Base-by-base conservation (phyloP, 2,888 invertebrate genomes). In the Abrostola tripartita region DNA sequence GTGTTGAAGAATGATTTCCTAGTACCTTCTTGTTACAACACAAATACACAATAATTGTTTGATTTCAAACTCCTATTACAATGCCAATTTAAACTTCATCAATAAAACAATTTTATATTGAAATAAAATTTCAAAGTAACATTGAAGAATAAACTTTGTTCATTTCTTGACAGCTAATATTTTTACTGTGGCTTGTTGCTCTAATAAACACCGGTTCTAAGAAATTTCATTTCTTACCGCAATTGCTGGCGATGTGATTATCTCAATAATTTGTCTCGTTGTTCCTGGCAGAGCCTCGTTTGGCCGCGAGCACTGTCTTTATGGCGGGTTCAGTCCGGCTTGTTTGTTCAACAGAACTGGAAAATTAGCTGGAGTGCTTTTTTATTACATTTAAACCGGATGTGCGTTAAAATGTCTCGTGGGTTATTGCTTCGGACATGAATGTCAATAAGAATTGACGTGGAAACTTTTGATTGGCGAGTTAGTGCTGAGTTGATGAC, bases 331-430 rank as follows among this genome's bases (percentile, higher is more conserved):
- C 74, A 81, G 81, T 79, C 78, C 76, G 74, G 73, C 75, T 68
- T 76, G 68, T 71, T 71, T 72, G 81, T 80, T 78, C 80, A 76
- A 79, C 79, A 76, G 78, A 79, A 80, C 81, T 80, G 82, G 85
- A 84, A 88, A 89, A 90, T 91, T 90, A 93, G 81, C 84, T 81
- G 81, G 90, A 90, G 90, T 90, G 91, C 85, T 88, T 90, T 90
- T 88, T 91, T 90, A 91, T 91, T 91, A 87, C 86, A 83, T 89
- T 87, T 88, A 83, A 88, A 87, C 81, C 79, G 81, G 74, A 81
- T 79, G 24, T 47, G 71, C 75, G 81, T 82, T 86, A 81, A 85
- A 87, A 86, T 84, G 81, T 85, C 85, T 87, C 86, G 86, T 82
- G 79, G 74, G 71, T 76, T 76, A 74, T 72, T 58, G 65, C 58